Base-by-base conservation (phyloP, 2,797 vertebrate genomes). In the Acrocephalus scirpaceus region DNA sequence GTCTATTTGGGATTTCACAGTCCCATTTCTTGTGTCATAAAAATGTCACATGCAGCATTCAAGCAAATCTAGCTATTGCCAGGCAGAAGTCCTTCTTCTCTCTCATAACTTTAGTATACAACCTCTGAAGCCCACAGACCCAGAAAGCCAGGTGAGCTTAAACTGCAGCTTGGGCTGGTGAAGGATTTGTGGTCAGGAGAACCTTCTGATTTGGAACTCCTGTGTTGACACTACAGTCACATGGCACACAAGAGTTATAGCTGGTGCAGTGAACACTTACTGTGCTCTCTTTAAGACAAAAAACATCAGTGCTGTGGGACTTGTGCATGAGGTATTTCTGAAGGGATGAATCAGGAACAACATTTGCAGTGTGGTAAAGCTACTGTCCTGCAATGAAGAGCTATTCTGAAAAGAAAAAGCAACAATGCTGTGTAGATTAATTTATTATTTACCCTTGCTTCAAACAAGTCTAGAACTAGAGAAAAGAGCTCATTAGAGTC, bases 71-170 rank as follows among this genome's bases (percentile, higher is more conserved):
- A 73, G 32, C 10, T 58, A 36, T 18, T 61, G 38, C 21, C 53
- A 75, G 62, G 29, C 34, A 74, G 51, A 51, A 92, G 25, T 9
- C 30, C 10, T 65, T 10, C 17, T 27, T 60, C 54, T 40, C 27
- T 47, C 61, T 20, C 64, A 23, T 45, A 11, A 2, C 10, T 29
- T 66, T 9, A 3, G 9, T 1, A 30, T 3, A 16, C 16, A 45
- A 48, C 21, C 16, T 13, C 14, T 16, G 16, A 53, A 56, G 29
- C 34, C 36, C 47, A 23, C 0, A 1, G 29, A 61, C 61, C 0
- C 3, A 66, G n/a, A 56, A 70, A 66, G 22, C 26, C 66, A 53
- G 9, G 8, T 5, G 50, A 47, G 15, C 44, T 3, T 30, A 34
- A 65, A 17, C 50, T 25, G 20, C 58, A 47, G 8, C 40, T 76